Conservation (phyloP, 37 sponge, comb jelly and placozoan species). For the Oopsacas minuta region DNA sequence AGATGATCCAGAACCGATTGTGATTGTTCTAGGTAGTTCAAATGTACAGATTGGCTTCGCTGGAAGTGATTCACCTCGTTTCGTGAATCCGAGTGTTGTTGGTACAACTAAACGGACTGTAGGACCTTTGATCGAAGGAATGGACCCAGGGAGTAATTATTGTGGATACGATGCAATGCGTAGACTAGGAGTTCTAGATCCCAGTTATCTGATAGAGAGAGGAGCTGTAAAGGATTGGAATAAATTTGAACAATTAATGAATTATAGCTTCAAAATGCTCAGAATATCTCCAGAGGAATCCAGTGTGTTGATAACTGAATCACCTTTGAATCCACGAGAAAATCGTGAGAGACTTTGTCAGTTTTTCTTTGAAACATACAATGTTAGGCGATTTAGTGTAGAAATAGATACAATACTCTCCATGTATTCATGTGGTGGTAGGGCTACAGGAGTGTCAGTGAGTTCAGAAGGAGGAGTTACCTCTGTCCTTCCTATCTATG, state of each 20-base stretch:
- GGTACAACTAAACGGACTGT: background rate
- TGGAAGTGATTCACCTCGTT: background rate
- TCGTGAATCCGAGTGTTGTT: background rate
- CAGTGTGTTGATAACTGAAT: background rate
- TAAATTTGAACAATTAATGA: background rate
- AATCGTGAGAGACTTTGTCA: background rate
- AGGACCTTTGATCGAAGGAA: background rate
- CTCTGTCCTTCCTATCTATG: slow-evolving; percentile 5
- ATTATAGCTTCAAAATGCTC: background rate
- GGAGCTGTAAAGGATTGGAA: background rate
- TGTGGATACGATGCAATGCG: background rate
- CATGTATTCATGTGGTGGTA: background rate
- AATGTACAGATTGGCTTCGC: background rate
- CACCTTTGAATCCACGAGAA: background rate
- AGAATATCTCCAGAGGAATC: background rate
- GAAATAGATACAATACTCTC: background rate
- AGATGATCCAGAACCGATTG: background rate
- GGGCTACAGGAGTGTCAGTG: background rate
- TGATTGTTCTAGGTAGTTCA: background rate
- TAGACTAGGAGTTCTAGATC: background rate
- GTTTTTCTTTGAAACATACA: background rate
- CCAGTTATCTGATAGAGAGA: background rate
- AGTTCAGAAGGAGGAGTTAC: background rate
- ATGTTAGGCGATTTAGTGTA: background rate
- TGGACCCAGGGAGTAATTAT: background rate